Evolutionary conservation across 2,888 invertebrate genomes (phyloP), one percentile per base, ranked within the genome.

Genomic region (Biston stratarius): DNA sequence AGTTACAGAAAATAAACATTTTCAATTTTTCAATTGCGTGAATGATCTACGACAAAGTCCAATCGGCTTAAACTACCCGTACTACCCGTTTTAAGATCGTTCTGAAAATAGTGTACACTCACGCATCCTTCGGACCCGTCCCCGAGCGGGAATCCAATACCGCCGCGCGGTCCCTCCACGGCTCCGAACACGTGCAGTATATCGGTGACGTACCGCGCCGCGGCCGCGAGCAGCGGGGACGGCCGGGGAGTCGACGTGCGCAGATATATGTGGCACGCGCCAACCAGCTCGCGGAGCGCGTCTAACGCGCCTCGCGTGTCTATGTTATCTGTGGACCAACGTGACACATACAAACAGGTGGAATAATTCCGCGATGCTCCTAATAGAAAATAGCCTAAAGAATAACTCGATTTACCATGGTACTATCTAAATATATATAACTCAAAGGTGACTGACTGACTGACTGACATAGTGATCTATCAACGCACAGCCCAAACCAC

Each of bases 241-340:
- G 96, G 94, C 83, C 80, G 94, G 88, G 74, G 94, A 11, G 52
- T 15, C 84, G 69, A 94, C 89, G 78, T 96, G 3, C 82, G 96
- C 72, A 99, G 94, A 89, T 99, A 99, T 75, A 97, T 94, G 92
- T 99, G 99, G 70, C 96, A 95, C n/a, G 96, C 94, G 2, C 96
- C 94, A n/a, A 99, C 96, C 57, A 99, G 90, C 82, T 98, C 98
- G 69, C 98, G 95, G 2, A 99, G 90, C 0, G 94, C 94, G 82
- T 99, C 98, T 61, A 99, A 83, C 0, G 97, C 96, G n/a, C 95
- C 94, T 76, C 97, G 96, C 0, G 99, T 99, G 91, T 99, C 99
- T 64, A 99, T 95, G 86, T 99, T 99, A 91, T 99, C 97, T 97
- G 82, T 14, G 11, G 48, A 86, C 0, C 24, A 24, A 5, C 14